Base-by-base conservation (phyloP, 2,888 invertebrate species). In the Ophion costatus region DNA sequence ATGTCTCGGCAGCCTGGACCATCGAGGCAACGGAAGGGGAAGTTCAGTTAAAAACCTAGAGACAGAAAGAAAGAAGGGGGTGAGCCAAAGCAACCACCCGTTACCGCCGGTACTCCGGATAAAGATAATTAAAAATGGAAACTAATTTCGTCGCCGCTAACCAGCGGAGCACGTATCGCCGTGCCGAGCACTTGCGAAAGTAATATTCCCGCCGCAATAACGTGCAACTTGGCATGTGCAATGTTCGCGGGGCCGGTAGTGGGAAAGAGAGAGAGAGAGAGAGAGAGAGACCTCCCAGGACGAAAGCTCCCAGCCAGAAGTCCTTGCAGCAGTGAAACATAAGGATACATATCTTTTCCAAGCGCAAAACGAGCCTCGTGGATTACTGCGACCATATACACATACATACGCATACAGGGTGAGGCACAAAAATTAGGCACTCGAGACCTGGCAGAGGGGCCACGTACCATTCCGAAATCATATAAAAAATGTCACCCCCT, bases 81-180 rank as follows among this genome's bases (percentile, higher is more conserved):
- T 45, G 17, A 17, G 59, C 63, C 38, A 67, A 29, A 59, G 51
- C 57, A 20, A 22, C 42, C 29, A 17, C 33, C 61, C 66, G 14
- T 45, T 73, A 38, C 71, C 24, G 38, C n/a, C 61, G 11, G 20
- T 20, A 22, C 61, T 51, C 33, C 57, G 82, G 79, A 82, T 80
- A 76, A 85, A 80, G 84, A 86, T 89, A 89, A 90, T 89, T 89
- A 90, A 90, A 90, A 90, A 88, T 87, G 88, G 83, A 89, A 89
- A 89, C 87, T 90, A 90, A 90, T 90, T 88, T 87, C 85, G 84
- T 86, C 87, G 87, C 63, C 76, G 81, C 45, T 67, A 74, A 74
- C 77, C 75, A 33, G 66, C 80, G 70, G 38, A 57, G 70, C 63
- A 69, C 56, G 78, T 80, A 85, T 82, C 71, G 79, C 71, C 79